Base-by-base conservation (phyloP, 2,797 vertebrate species). In the Enteromius paludinosus region DNA sequence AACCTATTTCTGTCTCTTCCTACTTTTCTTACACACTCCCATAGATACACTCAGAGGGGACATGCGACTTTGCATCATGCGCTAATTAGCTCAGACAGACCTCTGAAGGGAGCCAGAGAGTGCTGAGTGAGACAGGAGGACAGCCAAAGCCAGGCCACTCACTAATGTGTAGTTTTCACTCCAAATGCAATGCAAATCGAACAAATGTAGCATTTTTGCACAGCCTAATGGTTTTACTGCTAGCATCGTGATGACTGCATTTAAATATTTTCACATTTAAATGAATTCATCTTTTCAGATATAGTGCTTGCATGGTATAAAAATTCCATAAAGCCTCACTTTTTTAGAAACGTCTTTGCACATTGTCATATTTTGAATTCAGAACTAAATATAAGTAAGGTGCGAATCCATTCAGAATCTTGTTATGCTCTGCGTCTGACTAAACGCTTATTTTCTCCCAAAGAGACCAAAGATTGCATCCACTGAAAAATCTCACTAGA, bases 61-160 rank as follows among this genome's bases (percentile, higher is more conserved):
- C 73, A 74, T 82, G 23, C 11, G 73, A 78, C 82, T 86, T 75
- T 77, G 56, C 85, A 85, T 74, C 85, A 74, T 84, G 89, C 79
- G 88, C 84, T 89, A 90, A 92, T 92, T 90, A 91, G 64, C 61
- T 76, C 33, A 41, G 77, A 87, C 77, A 62, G 73, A 41, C 49
- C 75, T 28, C 33, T 71, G 69, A 45, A 66, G 18, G 75, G 59
- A 84, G 86, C 78, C 47, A 47, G 49, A 74, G 61, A 80, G 38
- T 76, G 64, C 64, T 76, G 23, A 81, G 43, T 76, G 56, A 77
- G 83, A 71, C 28, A 77, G 43, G 38, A 72, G 52, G 30, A 85
- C 14, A 54, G 35, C 23, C 33, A 28, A 3, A 64, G 83, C 43
- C 68, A 45, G 78, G n/a, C 5, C 23, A 43, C 78, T 79, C 23